phyloP scores from a whole-genome alignment of 1,140 invertebrate genomes.

The Colletes latitarsis region DNA sequence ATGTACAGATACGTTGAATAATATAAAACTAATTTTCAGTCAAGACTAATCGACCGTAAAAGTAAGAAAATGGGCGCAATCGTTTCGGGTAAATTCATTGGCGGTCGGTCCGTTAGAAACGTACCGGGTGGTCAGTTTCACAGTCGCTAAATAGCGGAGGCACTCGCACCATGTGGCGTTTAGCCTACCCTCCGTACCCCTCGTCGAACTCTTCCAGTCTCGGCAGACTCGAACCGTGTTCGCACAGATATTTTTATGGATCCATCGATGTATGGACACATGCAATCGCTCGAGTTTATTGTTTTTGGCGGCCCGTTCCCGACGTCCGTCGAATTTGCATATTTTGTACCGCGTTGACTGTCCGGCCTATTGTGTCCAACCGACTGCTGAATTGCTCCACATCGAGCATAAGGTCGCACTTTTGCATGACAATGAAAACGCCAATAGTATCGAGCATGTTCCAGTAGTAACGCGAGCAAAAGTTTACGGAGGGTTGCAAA shows the following conservation, averaged over 20 bases:
- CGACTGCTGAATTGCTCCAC: constrained; percentile 75
- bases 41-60: neutral
- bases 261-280: constrained; percentile 77
- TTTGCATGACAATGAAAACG: constrained; percentile 76
- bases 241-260: constrained; percentile 74
- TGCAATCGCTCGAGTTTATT: constrained; percentile 77
- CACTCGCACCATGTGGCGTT: constrained; percentile 42
- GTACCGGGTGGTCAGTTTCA: constrained; percentile 56
- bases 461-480: constrained; percentile 37
- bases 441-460: constrained; percentile 60
- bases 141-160: constrained; percentile 65
- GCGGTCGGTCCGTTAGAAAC: constrained; percentile 54
- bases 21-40: no score
- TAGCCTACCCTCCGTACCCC: constrained; percentile 37
- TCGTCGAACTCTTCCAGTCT: constrained; percentile 10
- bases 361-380: constrained; percentile 73
- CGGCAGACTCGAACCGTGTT: constrained; percentile 49
- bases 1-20: no score
- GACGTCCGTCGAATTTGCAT: constrained; percentile 73
- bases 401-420: constrained; percentile 75
- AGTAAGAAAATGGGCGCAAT: neutral
- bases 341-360: constrained; percentile 68
- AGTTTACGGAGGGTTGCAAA: constrained; percentile 23
- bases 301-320: constrained; percentile 72
- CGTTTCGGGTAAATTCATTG: constrained; percentile 46